These are phyloP conservation scores for Lepus timidus DNA, from an alignment of 2,113 vertebrate species.

Conservation along the genomic window DNA sequence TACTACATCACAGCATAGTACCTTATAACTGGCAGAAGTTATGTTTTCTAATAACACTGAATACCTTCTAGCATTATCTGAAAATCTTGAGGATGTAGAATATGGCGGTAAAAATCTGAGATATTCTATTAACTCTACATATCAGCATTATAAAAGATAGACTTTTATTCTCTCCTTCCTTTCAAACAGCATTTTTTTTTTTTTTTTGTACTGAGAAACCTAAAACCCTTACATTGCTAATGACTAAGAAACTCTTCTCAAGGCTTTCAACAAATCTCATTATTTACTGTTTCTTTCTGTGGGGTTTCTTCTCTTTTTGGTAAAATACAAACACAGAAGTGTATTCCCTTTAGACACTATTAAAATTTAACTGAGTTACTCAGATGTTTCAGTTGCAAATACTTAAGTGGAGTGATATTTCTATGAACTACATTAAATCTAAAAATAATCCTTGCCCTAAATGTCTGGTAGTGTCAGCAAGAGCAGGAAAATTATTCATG, in stretches of 20 bases:
- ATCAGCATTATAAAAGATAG: slow-evolving; percentile 42
- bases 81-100: not conserved
- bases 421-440: slow-evolving; percentile 34
- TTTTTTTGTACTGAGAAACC: slow-evolving; percentile 54
- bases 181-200: not conserved
- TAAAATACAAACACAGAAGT: slow-evolving; percentile 41
- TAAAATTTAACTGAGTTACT: slow-evolving; percentile 19
- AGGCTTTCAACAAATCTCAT: not conserved
- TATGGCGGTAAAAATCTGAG: not conserved
- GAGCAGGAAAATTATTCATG: not conserved
- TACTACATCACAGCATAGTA: not conserved
- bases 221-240: not conserved
- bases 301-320: slow-evolving; percentile 39
- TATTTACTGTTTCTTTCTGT: slow-evolving; percentile 26
- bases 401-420: slow-evolving; percentile 39
- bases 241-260: slow-evolving; percentile 44
- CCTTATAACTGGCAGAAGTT: not conserved
- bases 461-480: not conserved
- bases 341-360: not conserved
- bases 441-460: slow-evolving; percentile 20
- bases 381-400: not conserved
- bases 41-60: not conserved
- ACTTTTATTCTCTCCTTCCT: not conserved
- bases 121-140: not conserved
- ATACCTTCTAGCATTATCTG: not conserved